Base-by-base conservation (phyloP, 1,140 invertebrate genomes). In the Zelostemma sp. region DNA sequence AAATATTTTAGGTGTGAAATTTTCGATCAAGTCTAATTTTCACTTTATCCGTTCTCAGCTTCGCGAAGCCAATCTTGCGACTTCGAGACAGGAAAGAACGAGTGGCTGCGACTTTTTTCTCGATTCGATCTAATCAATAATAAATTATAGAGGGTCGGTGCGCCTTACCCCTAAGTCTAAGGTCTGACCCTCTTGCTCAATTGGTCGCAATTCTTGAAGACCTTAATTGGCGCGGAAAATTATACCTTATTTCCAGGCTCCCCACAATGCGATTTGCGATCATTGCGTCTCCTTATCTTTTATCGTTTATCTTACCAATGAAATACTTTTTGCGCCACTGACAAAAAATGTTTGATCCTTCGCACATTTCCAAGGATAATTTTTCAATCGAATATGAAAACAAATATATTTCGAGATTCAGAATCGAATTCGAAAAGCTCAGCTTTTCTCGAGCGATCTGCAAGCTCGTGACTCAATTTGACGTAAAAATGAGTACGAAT, bases 151-250 rank as follows among this genome's bases (percentile, higher is more conserved):
- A 79, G 84, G 77, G 75, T 60, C 71, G 73, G 73, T 78, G 77
- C 82, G 80, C 79, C 76, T 80, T 76, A 76, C 77, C 82, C 81
- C 78, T 79, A 77, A 72, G 76, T 76, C 74, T 77, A 81, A 82
- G 74, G 72, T 74, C 79, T 82, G 82, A 84, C 81, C 80, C 80
- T 84, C 77, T 79, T 76, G 83, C 82, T 84, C 83, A 82, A 85
- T 85, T 85, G 84, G 80, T 84, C 77, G 75, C 81, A 84, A 85
- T 85, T 86, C 84, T 86, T 85, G 83, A 85, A 85, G 84, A 85
- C 84, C 84, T 85, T 85, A 85, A 85, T 85, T 85, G 84, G 82
- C 79, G 83, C 81, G 81, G 80, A 83, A 85, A 85, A 85, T 85
- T 85, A 85, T 85, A 85, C 82, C 84, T 85, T 84, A 85, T 85